Evolutionary conservation across 2,888 invertebrate species (phyloP), one percentile per base, ranked within the genome.

Genomic region (Polydrusus pterygomalis): DNA sequence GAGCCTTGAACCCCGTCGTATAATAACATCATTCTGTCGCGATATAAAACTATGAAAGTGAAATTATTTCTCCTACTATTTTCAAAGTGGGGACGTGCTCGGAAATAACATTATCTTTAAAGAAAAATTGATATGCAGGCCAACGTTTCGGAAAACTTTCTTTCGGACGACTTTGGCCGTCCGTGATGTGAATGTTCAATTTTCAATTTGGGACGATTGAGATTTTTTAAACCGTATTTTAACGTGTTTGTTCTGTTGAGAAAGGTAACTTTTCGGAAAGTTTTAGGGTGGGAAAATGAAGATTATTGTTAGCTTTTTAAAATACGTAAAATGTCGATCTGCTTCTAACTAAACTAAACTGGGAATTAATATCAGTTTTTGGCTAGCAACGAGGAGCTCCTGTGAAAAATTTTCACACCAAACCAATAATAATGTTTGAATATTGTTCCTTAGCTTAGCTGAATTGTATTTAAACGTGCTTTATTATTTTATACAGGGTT

Each of bases 201-300:
- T 70, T 75, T 75, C 75, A 75, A 75, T 74, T 74, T 74, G 43
- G 45, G 25, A 3, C 51, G 67, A 73, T 75, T 70, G 70, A 75
- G 74, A 75, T 75, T 75, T 70, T 70, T 70, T 62, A 49, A 63
- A 45, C 43, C 38, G 51, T 63, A 64, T 56, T 74, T 74, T 74
- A 68, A 69, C 72, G 58, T 65, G 65, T 58, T 72, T 72, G 71
- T 51, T 45, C 18, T 54, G 20, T 54, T 30, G 11, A 9, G 30
- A 43, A n/a, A 56, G 17, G 49, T 49, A 34, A 47, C 3, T n/a
- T 56, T n/a, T 56, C 11, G 9, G 13, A 8, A 20, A 51, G 51
- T 20, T 51, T 20, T 51, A 11, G 20, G 17, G 15, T 15, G 2
- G 7, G 15, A 15, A 15, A 9, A 47, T 47, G 47, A 47, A 1